These are phyloP conservation scores for Hippoglossus hippoglossus DNA, from an alignment of 2,797 vertebrate species.

Conservation along the genomic window DNA sequence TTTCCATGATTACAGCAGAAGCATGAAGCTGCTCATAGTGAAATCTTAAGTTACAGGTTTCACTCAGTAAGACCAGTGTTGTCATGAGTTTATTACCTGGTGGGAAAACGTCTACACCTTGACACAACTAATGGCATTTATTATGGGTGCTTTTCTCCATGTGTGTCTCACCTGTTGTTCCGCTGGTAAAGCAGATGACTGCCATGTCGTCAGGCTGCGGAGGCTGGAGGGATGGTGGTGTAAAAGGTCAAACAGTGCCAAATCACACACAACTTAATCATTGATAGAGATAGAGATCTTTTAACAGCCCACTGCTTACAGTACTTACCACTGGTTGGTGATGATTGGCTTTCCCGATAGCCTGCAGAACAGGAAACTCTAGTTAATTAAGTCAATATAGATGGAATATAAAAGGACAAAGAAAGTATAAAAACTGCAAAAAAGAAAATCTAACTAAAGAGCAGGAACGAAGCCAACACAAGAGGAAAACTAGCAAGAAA, in stretches of 20 bases:
- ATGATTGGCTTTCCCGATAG: slow-evolving; percentile 73
- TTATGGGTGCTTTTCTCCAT: too few relatives aligned
- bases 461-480: background rate
- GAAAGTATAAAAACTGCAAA: too few relatives aligned
- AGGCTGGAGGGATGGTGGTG: slow-evolving; percentile 76
- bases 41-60: too few relatives aligned
- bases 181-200: slow-evolving; percentile 93
- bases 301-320: background rate
- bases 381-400: background rate
- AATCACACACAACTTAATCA: background rate
- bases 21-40: too few relatives aligned
- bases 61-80: too few relatives aligned
- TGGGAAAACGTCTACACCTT: too few relatives aligned
- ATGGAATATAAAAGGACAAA: background rate
- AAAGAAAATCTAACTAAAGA: background rate
- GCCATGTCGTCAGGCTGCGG: slow-evolving; percentile 89
- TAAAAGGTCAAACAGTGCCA: background rate
- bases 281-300: background rate
- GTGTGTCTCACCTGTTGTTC: slow-evolving; percentile 88
- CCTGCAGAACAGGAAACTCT: slow-evolving; percentile 55
- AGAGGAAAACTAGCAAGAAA: background rate
- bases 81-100: too few relatives aligned
- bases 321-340: slow-evolving; percentile 75
- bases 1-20: too few relatives aligned
- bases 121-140: too few relatives aligned